These are phyloP conservation scores for Bagarius yarrelli DNA, from an alignment of 2,113 vertebrate genomes.

Conservation along the genomic window DNA sequence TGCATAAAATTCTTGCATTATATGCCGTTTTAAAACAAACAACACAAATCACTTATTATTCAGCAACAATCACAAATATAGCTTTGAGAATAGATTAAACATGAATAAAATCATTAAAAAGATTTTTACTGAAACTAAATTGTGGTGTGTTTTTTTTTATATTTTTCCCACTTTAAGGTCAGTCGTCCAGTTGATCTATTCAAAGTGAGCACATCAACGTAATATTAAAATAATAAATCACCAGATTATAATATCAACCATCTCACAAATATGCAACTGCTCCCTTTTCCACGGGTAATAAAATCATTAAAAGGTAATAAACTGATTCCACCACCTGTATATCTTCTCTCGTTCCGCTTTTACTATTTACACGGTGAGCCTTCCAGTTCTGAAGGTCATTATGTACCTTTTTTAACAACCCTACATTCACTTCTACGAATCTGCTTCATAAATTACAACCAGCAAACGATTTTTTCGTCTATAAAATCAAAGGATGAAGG, in stretches of 20 bases:
- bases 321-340: not conserved
- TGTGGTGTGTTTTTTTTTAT: not conserved
- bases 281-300: not conserved
- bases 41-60: constrained; percentile 10
- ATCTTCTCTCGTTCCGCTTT: not conserved
- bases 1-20: constrained; percentile 7
- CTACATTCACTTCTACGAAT: not conserved
- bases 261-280: not conserved
- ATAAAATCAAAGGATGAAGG: not conserved
- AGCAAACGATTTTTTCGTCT: not conserved
- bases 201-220: not conserved
- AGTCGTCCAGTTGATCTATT: constrained; percentile 28
- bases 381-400: constrained; percentile 22
- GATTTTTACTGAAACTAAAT: not conserved
- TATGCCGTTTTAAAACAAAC: constrained; percentile 39
- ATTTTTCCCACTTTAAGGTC: not conserved
- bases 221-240: not conserved
- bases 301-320: not conserved
- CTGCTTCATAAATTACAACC: not conserved
- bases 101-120: not conserved
- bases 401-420: not conserved
- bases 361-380: not conserved
- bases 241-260: not conserved
- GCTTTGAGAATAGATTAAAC: not conserved
- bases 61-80: not conserved